phyloP scores from a whole-genome alignment of 2,113 vertebrate genomes.

The Nerophis ophidion region DNA sequence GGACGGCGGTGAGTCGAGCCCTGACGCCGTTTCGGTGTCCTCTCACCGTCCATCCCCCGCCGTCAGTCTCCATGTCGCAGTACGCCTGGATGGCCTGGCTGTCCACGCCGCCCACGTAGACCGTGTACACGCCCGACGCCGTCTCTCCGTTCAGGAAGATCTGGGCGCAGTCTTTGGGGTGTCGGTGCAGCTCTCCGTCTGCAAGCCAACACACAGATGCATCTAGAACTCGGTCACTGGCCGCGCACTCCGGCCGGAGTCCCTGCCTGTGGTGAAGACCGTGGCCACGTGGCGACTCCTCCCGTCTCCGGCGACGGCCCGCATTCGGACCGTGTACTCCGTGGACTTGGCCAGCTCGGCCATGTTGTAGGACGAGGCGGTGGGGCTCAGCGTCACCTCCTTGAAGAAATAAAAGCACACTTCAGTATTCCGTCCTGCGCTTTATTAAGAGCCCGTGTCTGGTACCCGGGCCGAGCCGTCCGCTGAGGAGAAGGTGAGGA shows the following conservation, averaged over 20 bases:
- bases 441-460: neutral
- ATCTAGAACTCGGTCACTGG: neutral
- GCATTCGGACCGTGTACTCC: conserved; percentile 77
- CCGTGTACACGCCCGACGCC: conserved; percentile 80
- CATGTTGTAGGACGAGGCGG: conserved; percentile 80
- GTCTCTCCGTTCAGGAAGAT: conserved; percentile 84
- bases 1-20: conserved; percentile 6
- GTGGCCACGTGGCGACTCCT: conserved; percentile 72
- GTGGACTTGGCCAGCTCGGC: conserved; percentile 77
- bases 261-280: conserved; percentile 82
- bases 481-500: conserved; percentile 76
- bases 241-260: neutral
- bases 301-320: conserved; percentile 69
- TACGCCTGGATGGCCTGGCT: conserved; percentile 80
- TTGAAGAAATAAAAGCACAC: conserved; percentile 27
- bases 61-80: conserved; percentile 92
- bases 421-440: neutral
- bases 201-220: conserved; percentile 29
- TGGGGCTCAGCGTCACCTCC: conserved; percentile 80
- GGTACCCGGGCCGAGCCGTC: conserved; percentile 80
- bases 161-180: conserved; percentile 86
- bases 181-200: conserved; percentile 74
- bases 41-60: conserved; percentile 90
- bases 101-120: conserved; percentile 81
- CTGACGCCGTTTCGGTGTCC: conserved; percentile 1